Evolutionary conservation across 2,113 vertebrate species (phyloP).

Genomic region (Colistium nudipinnis): DNA sequence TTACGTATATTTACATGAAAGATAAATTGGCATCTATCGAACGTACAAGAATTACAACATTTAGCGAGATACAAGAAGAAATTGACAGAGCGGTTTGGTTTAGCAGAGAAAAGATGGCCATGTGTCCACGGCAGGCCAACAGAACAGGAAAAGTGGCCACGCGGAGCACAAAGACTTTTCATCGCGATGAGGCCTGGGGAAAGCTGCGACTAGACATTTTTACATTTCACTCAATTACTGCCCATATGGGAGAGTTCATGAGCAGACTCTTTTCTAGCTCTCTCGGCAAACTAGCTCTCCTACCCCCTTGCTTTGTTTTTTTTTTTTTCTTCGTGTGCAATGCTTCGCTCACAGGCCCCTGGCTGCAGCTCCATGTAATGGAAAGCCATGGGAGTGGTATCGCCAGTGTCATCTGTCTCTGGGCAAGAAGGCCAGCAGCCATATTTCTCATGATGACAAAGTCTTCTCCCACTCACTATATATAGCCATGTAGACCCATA

Average conservation of each 20-base stretch:
- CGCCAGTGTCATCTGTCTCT: conserved; percentile 1
- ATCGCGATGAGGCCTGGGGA: not conserved
- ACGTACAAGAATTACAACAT: too few relatives aligned
- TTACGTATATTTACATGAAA: too few relatives aligned
- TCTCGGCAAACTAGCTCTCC: not conserved
- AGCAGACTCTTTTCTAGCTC: not conserved
- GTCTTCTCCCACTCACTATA: not conserved
- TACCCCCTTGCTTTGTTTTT: not conserved
- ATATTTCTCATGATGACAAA: not conserved
- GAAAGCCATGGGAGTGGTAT: not conserved
- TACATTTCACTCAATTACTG: not conserved
- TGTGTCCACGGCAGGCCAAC: too few relatives aligned
- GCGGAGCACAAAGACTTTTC: not conserved
- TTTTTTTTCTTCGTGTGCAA: conserved; percentile 27
- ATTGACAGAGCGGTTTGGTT: too few relatives aligned
- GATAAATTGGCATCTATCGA: too few relatives aligned
- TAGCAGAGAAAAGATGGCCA: too few relatives aligned
- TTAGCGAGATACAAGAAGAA: too few relatives aligned
- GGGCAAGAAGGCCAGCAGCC: not conserved
- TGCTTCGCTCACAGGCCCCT: conserved; percentile 9
- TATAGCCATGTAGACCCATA: not conserved
- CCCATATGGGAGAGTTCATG: conserved; percentile 28
- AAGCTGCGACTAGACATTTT: not conserved
- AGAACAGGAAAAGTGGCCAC: not conserved
- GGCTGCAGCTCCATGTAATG: not conserved